These are phyloP conservation scores for Perdita meconis DNA, from an alignment of 2,888 invertebrate species.

Conservation along the genomic window DNA sequence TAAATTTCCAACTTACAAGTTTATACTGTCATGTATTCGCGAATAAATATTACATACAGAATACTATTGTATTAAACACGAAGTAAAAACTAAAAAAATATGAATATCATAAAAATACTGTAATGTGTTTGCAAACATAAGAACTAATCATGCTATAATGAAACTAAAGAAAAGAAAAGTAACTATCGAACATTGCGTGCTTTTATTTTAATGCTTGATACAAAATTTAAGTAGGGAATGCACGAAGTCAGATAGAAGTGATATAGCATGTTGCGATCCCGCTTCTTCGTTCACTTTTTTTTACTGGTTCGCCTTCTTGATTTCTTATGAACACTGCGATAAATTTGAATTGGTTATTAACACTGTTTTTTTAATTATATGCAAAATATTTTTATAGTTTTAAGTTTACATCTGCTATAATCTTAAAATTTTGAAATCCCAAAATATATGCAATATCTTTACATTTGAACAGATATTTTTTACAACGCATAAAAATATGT, in stretches of 20 bases:
- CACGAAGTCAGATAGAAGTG: slow-evolving; percentile 28
- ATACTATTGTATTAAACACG: neutral
- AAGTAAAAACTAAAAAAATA: slow-evolving; percentile 16
- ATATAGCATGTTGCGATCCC: slow-evolving; percentile 34
- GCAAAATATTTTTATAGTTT: slow-evolving; percentile 7
- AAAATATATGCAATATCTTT: neutral
- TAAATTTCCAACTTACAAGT: too few relatives aligned
- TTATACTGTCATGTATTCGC: slow-evolving; percentile 2
- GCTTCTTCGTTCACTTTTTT: slow-evolving; percentile 62
- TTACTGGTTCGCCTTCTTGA: slow-evolving; percentile 58
- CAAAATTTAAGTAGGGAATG: slow-evolving; percentile 55
- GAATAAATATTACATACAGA: slow-evolving; percentile 14
- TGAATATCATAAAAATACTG: slow-evolving; percentile 19
- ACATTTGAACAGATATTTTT: neutral
- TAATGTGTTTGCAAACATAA: slow-evolving; percentile 6
- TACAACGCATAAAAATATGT: neutral
- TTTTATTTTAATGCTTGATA: slow-evolving; percentile 63
- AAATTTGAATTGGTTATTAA: slow-evolving; percentile 59
- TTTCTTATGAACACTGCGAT: slow-evolving; percentile 67
- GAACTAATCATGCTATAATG: slow-evolving; percentile 38
- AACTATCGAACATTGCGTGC: slow-evolving; percentile 47
- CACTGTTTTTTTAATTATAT: slow-evolving; percentile 8
- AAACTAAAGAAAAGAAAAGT: slow-evolving; percentile 31
- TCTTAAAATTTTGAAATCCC: neutral
- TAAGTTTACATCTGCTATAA: slow-evolving; percentile 3